phyloP scores from a whole-genome alignment of 1,140 invertebrate genomes.

The Caenorhabditis remanei region DNA sequence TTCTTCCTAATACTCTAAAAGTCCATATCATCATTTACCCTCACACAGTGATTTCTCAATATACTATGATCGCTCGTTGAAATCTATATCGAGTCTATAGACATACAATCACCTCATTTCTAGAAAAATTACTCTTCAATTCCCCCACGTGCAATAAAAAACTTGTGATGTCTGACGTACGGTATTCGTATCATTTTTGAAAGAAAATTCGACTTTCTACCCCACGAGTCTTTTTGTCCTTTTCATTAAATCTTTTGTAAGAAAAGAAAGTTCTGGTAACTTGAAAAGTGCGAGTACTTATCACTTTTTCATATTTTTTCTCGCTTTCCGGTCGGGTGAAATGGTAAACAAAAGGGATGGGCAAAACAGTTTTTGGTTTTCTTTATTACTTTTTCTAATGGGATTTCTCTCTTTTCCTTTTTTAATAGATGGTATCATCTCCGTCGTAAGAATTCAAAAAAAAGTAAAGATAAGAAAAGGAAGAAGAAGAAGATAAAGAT shows the following conservation, averaged over 20 bases:
- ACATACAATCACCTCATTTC: not conserved
- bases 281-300: not conserved
- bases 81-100: not conserved
- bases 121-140: not conserved
- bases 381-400: slow-evolving; percentile 2
- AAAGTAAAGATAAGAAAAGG: slow-evolving; percentile 2
- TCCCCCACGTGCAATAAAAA: slow-evolving; percentile 20
- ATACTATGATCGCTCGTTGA: slow-evolving; percentile 50
- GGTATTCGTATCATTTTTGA: slow-evolving; percentile 4
- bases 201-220: slow-evolving; percentile 24
- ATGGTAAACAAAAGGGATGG: slow-evolving; percentile 28
- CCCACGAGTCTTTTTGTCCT: slow-evolving; percentile 23
- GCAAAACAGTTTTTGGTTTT: slow-evolving; percentile 2
- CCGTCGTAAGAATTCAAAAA: slow-evolving; percentile 1
- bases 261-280: not conserved
- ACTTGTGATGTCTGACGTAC: slow-evolving; percentile 40
- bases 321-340: not conserved
- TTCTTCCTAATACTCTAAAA: not conserved
- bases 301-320: not conserved
- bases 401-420: not conserved
- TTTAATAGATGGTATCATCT: not conserved
- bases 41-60: not conserved
- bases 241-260: not conserved
- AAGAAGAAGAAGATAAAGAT: not conserved
- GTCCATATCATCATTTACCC: not conserved